Evolutionary conservation across 2,113 vertebrate genomes (phyloP), one percentile per base, ranked within the genome.

Genomic region (Platycercus adscitus): DNA sequence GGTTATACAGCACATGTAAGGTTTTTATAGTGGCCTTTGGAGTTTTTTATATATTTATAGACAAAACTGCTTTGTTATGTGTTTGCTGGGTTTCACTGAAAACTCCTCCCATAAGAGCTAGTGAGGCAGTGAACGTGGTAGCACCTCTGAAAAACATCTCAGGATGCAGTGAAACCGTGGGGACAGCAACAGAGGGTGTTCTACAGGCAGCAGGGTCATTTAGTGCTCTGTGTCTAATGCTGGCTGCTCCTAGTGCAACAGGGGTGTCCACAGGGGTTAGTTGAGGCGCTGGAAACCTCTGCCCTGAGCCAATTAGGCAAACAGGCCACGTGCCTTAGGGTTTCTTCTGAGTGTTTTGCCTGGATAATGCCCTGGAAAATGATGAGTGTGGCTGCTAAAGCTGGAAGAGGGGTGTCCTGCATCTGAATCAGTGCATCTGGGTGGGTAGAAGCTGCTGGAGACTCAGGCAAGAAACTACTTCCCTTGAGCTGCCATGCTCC

Each of bases 91-190:
- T 70, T 65, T 60, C 41, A 58, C n/a, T 60, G 81, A 76, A 77
- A 65, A 29, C 52, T 39, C 50, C 23, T 72, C 26, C 25, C 3
- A 0, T 49, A n/a, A 66, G 33, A 76, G 37, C 37, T 56, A 23
- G 13, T 33, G 53, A 43, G 41, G 19, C 11, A 68, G 49, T 10
- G 44, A 41, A 47, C 20, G 35, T 66, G 60, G 21, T 25, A 72
- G 29, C 18, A 14, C 5, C 49, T 68, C 65, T 21, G 33, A 66
- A 50, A 49, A 69, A 10, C 13, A 35, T 20, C 61, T 39, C 1
- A 0, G 44, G 56, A 35, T 33, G n/a, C 44, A 41, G 25, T 6
- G 16, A 8, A 21, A 6, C 26, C 1, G 0, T 13, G 29, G 49
- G 17, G n/a, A 47, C 1, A 3, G n/a, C 10, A 41, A n/a, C 47